phyloP scores from a whole-genome alignment of 2,888 invertebrate genomes.

The Cactoblastis cactorum region DNA sequence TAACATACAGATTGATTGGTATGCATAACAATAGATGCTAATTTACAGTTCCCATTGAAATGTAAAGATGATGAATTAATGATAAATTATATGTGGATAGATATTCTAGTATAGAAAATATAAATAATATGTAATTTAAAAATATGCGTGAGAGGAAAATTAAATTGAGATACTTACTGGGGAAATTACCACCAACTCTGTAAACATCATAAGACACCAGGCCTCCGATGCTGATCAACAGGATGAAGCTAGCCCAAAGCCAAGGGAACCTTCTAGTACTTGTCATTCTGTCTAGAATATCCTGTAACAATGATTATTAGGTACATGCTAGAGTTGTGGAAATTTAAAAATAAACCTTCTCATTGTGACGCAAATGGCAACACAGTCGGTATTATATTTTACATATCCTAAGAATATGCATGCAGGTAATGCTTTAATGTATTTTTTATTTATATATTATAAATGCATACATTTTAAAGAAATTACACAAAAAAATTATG shows the following conservation, averaged over 20 bases:
- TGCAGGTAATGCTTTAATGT: background rate
- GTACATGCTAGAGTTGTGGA: background rate
- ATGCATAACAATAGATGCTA: no score
- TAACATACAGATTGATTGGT: no score
- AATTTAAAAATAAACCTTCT: no score
- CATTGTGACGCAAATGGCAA: background rate
- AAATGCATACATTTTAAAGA: no score
- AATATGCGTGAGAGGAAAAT: no score
- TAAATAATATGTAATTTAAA: no score
- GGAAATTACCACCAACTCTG: slow-evolving; percentile 82
- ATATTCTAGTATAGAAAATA: no score
- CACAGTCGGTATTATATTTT: background rate
- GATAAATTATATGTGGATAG: no score
- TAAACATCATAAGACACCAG: slow-evolving; percentile 83
- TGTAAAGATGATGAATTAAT: no score
- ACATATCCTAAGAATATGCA: background rate
- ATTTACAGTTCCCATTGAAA: no score
- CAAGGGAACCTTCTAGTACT: slow-evolving; percentile 82
- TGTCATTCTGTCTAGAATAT: slow-evolving; percentile 78
- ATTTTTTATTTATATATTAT: no score
- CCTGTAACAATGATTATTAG: slow-evolving; percentile 37
- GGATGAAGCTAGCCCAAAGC: slow-evolving; percentile 81
- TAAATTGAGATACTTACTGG: slow-evolving; percentile 70
- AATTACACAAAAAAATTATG: no score
- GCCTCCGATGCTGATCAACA: slow-evolving; percentile 79